Base-by-base conservation (phyloP, 2,888 invertebrate species). In the Caenorhabditis angaria region DNA sequence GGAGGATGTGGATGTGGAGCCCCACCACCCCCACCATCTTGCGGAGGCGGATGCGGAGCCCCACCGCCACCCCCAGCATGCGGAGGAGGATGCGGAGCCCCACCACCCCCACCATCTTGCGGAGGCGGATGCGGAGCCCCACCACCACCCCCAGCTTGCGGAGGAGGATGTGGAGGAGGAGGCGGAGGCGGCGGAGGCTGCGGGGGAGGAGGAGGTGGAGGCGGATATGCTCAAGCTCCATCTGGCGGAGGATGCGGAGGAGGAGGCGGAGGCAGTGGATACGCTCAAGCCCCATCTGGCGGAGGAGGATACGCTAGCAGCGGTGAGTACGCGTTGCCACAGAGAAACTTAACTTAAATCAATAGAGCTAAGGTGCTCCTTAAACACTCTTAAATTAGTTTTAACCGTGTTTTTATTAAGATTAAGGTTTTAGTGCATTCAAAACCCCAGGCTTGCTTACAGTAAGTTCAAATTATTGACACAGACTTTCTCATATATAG, bases 51-150 rank as follows among this genome's bases (percentile, higher is more conserved):
- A 55, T 32, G 35, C 35, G 32, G 32, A 28, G 56, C 62, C 35
- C 61, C 61, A 60, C 41, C 41, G 18, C 41, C 41, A 41, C 41
- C 41, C 10, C 41, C 41, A 41, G 62, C 65, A 57, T 58, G 72
- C 48, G 66, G 71, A 27, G 66, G 71, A 22, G 69, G 74, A 28
- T 61, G 74, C 53, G 69, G 66, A 22, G 62, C 68, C 14, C 61
- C 58, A 35, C 54, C 61, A 61, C 61, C 61, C 35, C 54, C 61
- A 51, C 28, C 61, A 58, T 29, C 58, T 27, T 28, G 71, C 53
- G 70, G 70, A 25, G 61, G 65, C 3, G 64, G 73, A 27, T 60
- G 63, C 35, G 57, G 65, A 27, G 61, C 68, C n/a, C 61, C 57
- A 32, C 53, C 61, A 61, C 61, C 61, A 50, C 53, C 61, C 28